These are phyloP conservation scores for Hyposoter dolosus DNA, from an alignment of 2,888 invertebrate species.

Conservation along the genomic window DNA sequence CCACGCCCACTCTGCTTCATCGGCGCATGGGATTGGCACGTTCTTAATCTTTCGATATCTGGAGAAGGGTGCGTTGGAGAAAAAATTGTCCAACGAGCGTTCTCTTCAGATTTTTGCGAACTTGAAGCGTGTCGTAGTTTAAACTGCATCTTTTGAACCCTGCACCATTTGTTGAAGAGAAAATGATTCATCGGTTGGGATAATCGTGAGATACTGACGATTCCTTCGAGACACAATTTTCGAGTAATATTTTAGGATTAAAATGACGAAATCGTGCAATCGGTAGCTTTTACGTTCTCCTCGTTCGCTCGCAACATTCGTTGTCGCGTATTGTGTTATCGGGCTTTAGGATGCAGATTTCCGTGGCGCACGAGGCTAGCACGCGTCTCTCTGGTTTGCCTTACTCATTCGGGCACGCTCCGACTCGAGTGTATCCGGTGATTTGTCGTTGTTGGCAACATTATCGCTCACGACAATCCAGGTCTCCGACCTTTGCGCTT, in stretches of 20 bases:
- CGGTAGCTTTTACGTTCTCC: not conserved
- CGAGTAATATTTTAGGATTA: conserved; percentile 4
- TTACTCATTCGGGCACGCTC: conserved; percentile 27
- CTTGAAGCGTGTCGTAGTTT: not conserved
- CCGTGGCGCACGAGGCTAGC: conserved; percentile 15
- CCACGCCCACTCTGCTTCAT: not conserved
- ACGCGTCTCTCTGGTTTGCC: conserved; percentile 12
- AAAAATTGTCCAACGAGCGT: not conserved
- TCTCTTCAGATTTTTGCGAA: not conserved
- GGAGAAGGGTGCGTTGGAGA: not conserved
- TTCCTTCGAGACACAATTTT: not conserved
- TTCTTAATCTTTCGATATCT: not conserved
- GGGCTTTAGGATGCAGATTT: conserved; percentile 40
- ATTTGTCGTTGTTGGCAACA: conserved; percentile 37
- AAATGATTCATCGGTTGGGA: not conserved
- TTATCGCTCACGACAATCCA: conserved; percentile 35
- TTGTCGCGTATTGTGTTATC: conserved; percentile 34
- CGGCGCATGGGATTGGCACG: not conserved
- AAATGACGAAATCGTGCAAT: not conserved
- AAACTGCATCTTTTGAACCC: not conserved
- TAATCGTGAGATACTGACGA: not conserved
- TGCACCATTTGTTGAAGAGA: not conserved
- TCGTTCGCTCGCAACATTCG: not conserved
- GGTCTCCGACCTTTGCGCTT: conserved; percentile 36
- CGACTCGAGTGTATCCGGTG: conserved; percentile 39